These are phyloP conservation scores for Panagrolaimus sp. DNA, from an alignment of 1,140 invertebrate species.

Conservation along the genomic window DNA sequence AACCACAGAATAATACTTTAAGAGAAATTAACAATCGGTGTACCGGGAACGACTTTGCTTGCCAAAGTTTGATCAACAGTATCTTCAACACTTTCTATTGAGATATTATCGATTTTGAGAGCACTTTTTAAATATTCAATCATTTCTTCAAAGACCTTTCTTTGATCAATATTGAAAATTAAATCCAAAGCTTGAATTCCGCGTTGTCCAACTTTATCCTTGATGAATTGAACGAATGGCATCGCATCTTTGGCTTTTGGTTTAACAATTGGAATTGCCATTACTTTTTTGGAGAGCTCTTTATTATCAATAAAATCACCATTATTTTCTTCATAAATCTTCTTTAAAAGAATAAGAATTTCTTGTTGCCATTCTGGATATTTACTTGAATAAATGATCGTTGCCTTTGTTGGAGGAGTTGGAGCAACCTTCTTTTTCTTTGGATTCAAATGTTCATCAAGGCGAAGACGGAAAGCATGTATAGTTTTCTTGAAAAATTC, in stretches of 20 bases:
- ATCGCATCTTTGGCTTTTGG: constrained; percentile 92
- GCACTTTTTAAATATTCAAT: not conserved
- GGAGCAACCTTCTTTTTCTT: constrained; percentile 64
- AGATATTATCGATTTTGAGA: not conserved
- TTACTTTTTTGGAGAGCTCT: constrained; percentile 72
- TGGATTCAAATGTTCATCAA: constrained; percentile 68
- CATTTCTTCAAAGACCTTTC: constrained; percentile 1
- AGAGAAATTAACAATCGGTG: too few relatives aligned
- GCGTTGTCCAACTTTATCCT: constrained; percentile 48
- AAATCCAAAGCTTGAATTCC: not conserved
- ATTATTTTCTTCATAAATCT: constrained; percentile 66
- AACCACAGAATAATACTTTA: too few relatives aligned
- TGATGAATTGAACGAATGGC: constrained; percentile 82
- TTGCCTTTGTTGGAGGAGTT: constrained; percentile 71
- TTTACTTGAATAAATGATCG: constrained; percentile 84
- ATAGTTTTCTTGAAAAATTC: constrained; percentile 83
- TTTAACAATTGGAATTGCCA: constrained; percentile 72
- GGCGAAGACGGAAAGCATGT: constrained; percentile 78
- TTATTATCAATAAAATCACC: constrained; percentile 83
- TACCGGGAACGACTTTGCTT: too few relatives aligned
- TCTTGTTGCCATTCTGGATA: constrained; percentile 88
- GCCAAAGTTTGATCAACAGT: not conserved
- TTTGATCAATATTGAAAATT: not conserved
- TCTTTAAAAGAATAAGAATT: constrained; percentile 75
- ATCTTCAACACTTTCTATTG: not conserved